Base-by-base conservation (phyloP, 2,113 vertebrate genomes). In the Forbesichthys agassizii region DNA sequence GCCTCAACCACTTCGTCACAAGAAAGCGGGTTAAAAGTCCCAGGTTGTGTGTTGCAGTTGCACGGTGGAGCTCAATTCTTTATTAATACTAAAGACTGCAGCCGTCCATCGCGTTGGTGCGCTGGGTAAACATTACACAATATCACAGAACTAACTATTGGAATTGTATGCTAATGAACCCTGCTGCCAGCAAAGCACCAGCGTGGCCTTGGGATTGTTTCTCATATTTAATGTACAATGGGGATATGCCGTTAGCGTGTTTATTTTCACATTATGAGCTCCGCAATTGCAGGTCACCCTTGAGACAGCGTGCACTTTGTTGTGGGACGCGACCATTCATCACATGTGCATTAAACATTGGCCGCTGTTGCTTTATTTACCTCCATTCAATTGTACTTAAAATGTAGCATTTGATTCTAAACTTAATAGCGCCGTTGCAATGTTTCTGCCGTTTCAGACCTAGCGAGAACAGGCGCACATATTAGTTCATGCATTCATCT, bases 401-500 rank as follows among this genome's bases (percentile, higher is more conserved):
- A 42, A 42, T 7, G 36, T 6, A 42, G 7, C 7, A 8, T 42
- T 42, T 42, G 36, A 27, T 42, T 42, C 7, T 42, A 0, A 5
- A 42, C 36, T 5, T 42, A 42, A 42, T 42, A 42, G 5, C 27
- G 1, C 36, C 1, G 36, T 6, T 42, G 4, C 36, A 42, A 42
- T 6, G 36, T 42, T 42, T 42, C 5, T 5, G 36, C 7, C 5
- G 36, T 57, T 0, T 33, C 18, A n/a, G 27, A 12, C 7, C 11
- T 3, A 18, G 64, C 1, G 47, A 48, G 20, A 33, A 9, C 12
- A 65, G 87, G 84, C 85, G 83, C 70, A 82, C 85, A 79, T 27
- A 27, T 89, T 85, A 85, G 68, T 80, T 85, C 1, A 85, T 82
- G 73, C 71, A 78, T 86, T 86, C 81, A 92, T 88, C 91, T 92